Evolutionary conservation across 1,140 invertebrate genomes (phyloP).

Genomic region (Ganaspis sp.): DNA sequence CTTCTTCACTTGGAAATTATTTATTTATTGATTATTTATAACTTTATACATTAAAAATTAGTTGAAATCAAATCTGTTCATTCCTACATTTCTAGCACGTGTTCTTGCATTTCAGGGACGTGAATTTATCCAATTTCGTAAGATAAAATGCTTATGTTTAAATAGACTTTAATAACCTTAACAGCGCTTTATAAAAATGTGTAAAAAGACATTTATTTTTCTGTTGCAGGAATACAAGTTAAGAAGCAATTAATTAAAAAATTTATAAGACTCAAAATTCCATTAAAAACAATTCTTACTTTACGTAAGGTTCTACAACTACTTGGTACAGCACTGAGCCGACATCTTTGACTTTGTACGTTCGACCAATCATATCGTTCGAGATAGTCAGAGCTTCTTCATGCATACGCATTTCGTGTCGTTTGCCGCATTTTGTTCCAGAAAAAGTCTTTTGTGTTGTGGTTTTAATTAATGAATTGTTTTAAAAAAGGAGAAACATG

Average conservation of each 20-base stretch:
- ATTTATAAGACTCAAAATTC: too few species aligned
- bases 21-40: not conserved
- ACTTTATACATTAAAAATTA: not conserved
- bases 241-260: too few species aligned
- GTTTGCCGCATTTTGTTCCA: not conserved
- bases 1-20: not conserved
- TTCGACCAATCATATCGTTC: not conserved
- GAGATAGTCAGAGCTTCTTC: not conserved
- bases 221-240: too few species aligned
- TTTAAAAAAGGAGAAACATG: not conserved
- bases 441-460: not conserved
- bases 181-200: too few species aligned
- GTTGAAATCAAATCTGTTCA: not conserved
- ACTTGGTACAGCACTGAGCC: not conserved
- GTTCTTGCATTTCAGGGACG: not conserved
- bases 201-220: too few species aligned
- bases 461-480: not conserved
- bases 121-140: not conserved
- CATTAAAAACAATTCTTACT: not conserved
- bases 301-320: not conserved
- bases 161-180: too few species aligned
- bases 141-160: too few species aligned
- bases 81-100: not conserved
- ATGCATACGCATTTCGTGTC: not conserved
- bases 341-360: not conserved